Base-by-base conservation (phyloP, 2,797 vertebrate genomes). In the Pterois miles region DNA sequence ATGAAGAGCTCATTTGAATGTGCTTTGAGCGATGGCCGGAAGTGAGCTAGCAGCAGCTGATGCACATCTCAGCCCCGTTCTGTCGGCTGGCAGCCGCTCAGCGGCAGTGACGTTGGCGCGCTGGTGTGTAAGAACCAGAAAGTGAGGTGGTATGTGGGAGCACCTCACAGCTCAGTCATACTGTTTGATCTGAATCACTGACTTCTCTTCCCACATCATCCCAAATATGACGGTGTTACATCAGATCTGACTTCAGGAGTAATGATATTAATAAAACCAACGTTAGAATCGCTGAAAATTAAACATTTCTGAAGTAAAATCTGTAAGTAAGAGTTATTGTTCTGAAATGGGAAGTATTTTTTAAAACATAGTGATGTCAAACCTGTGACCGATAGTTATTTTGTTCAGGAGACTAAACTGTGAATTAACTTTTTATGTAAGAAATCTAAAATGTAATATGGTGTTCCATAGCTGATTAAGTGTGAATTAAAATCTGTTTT, bases 71-170 rank as follows among this genome's bases (percentile, higher is more conserved):
- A 72, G 79, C 78, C 31, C 53, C 27, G 53, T 73, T 65, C 9
- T 78, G 54, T 73, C 46, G 2, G 66, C 84, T 93, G 88, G 82
- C 83, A 76, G 74, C 70, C 11, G 22, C 22, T 88, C 27, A 62
- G 73, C 58, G 64, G 23, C 16, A 4, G 59, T 92, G 92, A 91
- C 88, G 86, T 76, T 70, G 52, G 65, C 36, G 36, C 79, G 84
- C 81, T 70, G 70, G 27, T 64, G 79, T 86, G 62, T 62, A 71
- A 78, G 72, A 78, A 70, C 67, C 74, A 74, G 25, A 83, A 65
- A 83, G 60, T 73, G 83, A 85, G 85, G 80, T 89, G 88, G 71
- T 82, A 82, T 84, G 92, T 94, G 90, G 91, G 92, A 87, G 83
- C 74, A 78, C 59, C 76, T 80, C 65, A 80, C 81, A 83, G 56